phyloP scores from a whole-genome alignment of 2,888 invertebrate genomes.

The Uloborus plumipes region DNA sequence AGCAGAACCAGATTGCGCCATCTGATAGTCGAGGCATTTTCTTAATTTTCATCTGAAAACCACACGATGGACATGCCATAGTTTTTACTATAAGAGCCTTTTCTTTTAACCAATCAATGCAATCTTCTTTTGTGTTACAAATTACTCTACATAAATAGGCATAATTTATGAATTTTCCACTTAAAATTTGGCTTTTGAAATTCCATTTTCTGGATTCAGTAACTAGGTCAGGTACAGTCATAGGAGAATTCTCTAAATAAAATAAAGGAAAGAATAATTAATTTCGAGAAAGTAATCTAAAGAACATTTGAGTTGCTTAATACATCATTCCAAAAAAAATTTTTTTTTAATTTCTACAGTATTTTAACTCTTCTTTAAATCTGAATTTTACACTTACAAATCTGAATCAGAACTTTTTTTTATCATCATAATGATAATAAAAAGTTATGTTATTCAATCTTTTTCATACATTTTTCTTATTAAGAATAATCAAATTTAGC shows the following conservation, averaged over 20 bases:
- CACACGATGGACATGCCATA: slow-evolving; percentile 38
- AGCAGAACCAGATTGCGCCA: slow-evolving; percentile 44
- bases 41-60: slow-evolving; percentile 26
- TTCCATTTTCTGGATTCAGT: slow-evolving; percentile 2
- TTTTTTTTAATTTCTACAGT: too few species aligned
- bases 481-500: too few species aligned
- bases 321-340: neutral
- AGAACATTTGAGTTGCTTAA: neutral
- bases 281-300: neutral
- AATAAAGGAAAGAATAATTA: neutral
- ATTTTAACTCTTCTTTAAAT: too few species aligned
- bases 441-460: too few species aligned
- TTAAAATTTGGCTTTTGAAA: slow-evolving; percentile 29
- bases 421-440: neutral
- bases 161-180: slow-evolving; percentile 39
- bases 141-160: slow-evolving; percentile 35
- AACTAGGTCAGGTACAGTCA: neutral
- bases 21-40: slow-evolving; percentile 32
- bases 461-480: too few species aligned
- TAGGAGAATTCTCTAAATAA: neutral
- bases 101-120: slow-evolving; percentile 35
- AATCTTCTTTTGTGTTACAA: slow-evolving; percentile 37
- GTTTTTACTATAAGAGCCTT: slow-evolving; percentile 25
- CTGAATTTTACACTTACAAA: too few species aligned
- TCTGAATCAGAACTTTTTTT: too few species aligned